Base-by-base conservation (phyloP, 2,113 vertebrate species). In the Corythaixoides concolor region DNA sequence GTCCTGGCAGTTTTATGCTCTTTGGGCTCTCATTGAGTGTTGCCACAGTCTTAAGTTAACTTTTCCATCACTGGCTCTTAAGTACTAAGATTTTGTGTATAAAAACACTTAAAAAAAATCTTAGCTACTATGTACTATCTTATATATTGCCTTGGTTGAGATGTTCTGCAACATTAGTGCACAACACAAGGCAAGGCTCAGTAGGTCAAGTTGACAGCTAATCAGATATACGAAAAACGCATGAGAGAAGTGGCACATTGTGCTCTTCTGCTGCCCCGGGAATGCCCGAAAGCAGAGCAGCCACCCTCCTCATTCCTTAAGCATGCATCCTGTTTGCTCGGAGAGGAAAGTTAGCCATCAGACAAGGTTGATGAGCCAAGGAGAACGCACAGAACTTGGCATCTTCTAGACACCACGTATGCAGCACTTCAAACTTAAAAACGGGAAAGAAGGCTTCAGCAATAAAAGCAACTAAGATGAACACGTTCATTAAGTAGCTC, bases 251-350 rank as follows among this genome's bases (percentile, higher is more conserved):
- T 2, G 6, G 26, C 19, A n/a, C 12, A 1, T 12, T 24, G 16
- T 28, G 27, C n/a, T 89, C 32, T 60, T n/a, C 67, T 88, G 67
- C 41, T 73, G 47, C 13, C 23, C 50, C 18, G 19, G 8, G 26
- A 84, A 49, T 0, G 5, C 15, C 50, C 47, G 67, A 80, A 69
- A 69, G 41, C 62, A 58, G n/a, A 32, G 67, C 35, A 69, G 67
- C 49, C 53, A 37, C 45, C 15, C 22, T 59, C 15, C 8, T 27
- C 0, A 0, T 33, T 74, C 56, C 23, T 27, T 20, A 56, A 82
- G 50, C 13, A 56, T 0, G 1, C 4, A 16, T 33, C 19, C 77
- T 50, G 20, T 28, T 20, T 10, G 28, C 5, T 4, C 4, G 7
- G 22, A 85, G 12, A 26, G 39, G 39, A 68, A 68, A 35, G 39